phyloP scores from a whole-genome alignment of 2,797 vertebrate genomes.

The Brachyrhaphis roseni region DNA sequence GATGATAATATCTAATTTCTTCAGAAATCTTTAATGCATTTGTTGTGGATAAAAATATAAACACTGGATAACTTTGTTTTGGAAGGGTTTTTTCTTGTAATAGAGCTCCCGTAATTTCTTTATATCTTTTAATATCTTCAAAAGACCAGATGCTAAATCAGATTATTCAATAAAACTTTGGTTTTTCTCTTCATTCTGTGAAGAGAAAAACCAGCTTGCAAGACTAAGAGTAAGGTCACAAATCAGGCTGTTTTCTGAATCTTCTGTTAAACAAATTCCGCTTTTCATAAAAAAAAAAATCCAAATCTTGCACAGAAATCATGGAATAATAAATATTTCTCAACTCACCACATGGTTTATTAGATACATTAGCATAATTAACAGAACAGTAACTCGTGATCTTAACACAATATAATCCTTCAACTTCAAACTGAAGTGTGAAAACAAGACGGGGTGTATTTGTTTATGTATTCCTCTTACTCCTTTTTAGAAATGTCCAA shows the following conservation, averaged over 20 bases:
- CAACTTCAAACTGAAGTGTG: background rate
- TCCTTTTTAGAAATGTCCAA: background rate
- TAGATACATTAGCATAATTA: background rate
- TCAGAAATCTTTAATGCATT: background rate
- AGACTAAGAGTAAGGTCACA: background rate
- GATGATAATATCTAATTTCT: background rate
- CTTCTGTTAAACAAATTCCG: background rate
- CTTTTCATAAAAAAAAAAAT: background rate
- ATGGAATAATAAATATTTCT: background rate
- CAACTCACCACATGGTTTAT: background rate
- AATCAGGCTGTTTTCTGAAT: background rate
- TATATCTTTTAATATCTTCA: background rate
- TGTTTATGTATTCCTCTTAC: background rate
- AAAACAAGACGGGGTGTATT: background rate
- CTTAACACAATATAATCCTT: background rate
- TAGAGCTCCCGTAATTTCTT: background rate
- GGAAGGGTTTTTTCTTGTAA: background rate
- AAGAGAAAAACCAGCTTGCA: background rate
- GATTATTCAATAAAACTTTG: background rate
- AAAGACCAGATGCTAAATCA: background rate
- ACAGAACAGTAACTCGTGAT: background rate
- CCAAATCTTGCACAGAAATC: background rate
- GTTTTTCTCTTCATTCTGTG: background rate
- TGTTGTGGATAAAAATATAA: background rate
- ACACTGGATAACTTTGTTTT: background rate